Percentiles rank a stretch among this genome's conserved stretches.
Evolutionary conservation across 2,888 invertebrate species (phyloP).

Genomic region (Nasonovia ribisnigri): DNA sequence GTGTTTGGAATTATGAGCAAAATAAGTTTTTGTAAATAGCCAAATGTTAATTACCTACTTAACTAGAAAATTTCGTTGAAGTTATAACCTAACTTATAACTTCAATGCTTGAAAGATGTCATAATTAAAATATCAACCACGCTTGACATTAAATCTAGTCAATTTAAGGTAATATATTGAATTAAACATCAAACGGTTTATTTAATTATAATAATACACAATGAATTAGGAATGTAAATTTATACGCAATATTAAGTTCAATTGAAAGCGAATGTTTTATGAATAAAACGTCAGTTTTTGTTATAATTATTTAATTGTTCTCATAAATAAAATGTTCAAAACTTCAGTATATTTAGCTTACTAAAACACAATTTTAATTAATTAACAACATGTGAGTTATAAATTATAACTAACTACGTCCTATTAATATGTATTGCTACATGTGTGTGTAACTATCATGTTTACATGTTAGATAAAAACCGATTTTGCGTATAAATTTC

Average conservation of each 20-base stretch:
- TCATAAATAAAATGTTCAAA: neutral
- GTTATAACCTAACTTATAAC: neutral
- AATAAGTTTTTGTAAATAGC: neutral
- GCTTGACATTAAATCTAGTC: conserved; percentile 9
- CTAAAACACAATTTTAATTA: neutral
- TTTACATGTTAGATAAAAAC: too few relatives aligned
- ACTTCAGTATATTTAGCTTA: neutral
- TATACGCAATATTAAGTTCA: conserved; percentile 9
- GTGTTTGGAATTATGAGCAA: neutral
- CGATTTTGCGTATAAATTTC: too few relatives aligned
- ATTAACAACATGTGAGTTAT: neutral
- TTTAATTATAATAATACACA: conserved; percentile 28
- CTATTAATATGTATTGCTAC: too few relatives aligned
- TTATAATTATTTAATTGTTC: neutral
- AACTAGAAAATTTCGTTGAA: neutral
- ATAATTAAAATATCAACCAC: conserved; percentile 13
- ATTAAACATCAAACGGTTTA: conserved; percentile 51
- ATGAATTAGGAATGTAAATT: conserved; percentile 41
- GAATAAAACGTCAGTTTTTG: neutral
- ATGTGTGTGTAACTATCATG: too few relatives aligned
- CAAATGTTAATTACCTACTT: neutral
- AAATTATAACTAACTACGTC: too few relatives aligned
- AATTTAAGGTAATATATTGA: conserved; percentile 2
- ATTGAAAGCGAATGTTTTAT: neutral
- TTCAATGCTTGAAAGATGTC: neutral